These are phyloP conservation scores for Aporrectodea caliginosa DNA, from an alignment of 1,140 invertebrate genomes.

Conservation along the genomic window DNA sequence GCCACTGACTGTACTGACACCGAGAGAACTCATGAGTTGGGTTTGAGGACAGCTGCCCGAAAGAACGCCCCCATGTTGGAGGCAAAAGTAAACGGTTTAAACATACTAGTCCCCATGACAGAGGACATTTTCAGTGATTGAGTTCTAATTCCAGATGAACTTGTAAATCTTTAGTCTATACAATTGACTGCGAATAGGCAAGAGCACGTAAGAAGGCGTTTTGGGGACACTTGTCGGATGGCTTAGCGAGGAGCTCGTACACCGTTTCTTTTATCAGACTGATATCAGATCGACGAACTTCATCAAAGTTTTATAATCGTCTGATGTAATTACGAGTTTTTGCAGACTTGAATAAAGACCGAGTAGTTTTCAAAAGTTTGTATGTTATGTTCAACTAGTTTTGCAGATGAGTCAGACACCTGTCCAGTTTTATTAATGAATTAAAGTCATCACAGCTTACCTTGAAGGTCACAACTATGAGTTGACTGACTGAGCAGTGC, in stretches of 20 bases:
- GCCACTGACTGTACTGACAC: not conserved
- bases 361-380: no score
- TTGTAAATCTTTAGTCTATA: not conserved
- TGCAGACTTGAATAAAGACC: no score
- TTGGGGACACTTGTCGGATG: not conserved
- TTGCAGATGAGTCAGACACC: no score
- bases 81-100: not conserved
- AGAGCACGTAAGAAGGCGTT: not conserved
- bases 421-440: no score
- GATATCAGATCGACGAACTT: not conserved
- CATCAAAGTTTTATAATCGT: not conserved
- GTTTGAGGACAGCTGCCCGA: not conserved
- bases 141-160: not conserved
- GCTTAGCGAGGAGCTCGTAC: not conserved
- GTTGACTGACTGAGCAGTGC: no score
- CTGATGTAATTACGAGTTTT: no score
- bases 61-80: not conserved
- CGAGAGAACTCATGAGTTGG: not conserved
- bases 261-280: not conserved
- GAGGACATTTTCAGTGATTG: not conserved
- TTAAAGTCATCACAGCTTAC: no score
- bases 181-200: no score
- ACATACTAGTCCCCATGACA: not conserved
- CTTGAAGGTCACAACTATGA: no score
- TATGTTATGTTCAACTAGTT: no score